Base-by-base conservation (phyloP, 2,797 vertebrate genomes). In the Okamejei kenojei region DNA sequence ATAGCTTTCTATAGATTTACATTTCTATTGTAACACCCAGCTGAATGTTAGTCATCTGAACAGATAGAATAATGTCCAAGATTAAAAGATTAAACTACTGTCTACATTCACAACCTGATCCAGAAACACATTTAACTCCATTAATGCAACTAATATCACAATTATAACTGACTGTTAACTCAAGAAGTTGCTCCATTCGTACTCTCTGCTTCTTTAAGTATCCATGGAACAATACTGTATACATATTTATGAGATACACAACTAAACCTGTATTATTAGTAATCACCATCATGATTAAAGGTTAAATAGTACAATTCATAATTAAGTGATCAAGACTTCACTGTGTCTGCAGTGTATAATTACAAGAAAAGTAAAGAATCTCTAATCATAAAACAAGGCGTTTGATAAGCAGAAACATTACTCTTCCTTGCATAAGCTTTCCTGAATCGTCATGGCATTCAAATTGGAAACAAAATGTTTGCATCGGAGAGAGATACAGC, bases 261-360 rank as follows among this genome's bases (percentile, higher is more conserved):
- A 68, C n/a, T 88, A 17, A 17, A 21, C 13, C 84, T 88, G 61
- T 32, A 88, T 88, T 88, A 88, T 88, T 61, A 88, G n/a, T 65
- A 63, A 88, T 88, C n/a, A 68, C 84, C 61, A 88, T 65, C 84
- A 17, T 35, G 84, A 65, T 88, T n/a, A 68, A 88, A 65, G 29
- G n/a, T 65, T 65, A 86, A 86, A 86, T 15, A 19, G 58, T 63
- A 88, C 7, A 19, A 65, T 88, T 88, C 29, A 32, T 88, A 86
- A 32, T 88, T 88, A 65, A 88, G 65, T 88, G 29, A 65, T 88
- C 84, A 86, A 86, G 61, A 29, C 58, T 65, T 29, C 9, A n/a
- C 45, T 84, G 54, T n/a, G 54, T 61, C 81, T 88, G 61, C 15
- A 88, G n/a, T 2, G 13, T 32, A 65, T 86, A 65, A 86, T 86